Evolutionary conservation across 2,888 invertebrate genomes (phyloP).

Genomic region (Drosophila robusta): DNA sequence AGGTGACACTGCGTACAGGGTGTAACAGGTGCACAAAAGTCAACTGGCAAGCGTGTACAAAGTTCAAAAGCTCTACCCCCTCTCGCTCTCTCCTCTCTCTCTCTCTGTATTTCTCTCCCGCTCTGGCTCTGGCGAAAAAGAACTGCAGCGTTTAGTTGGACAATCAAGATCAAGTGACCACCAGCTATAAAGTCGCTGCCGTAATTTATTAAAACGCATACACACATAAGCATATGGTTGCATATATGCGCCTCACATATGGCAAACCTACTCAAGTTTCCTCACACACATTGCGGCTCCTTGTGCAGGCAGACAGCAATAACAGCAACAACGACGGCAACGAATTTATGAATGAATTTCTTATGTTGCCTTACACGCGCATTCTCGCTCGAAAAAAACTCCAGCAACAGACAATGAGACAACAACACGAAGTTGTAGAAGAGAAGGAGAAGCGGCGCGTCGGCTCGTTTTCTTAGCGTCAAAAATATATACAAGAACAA

Average conservation of each 20-base stretch:
- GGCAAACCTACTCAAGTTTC: slow-evolving; percentile 72
- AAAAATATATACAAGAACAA: slow-evolving; percentile 50
- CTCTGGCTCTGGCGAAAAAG: neutral
- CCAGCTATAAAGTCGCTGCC: slow-evolving; percentile 16
- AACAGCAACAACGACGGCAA: slow-evolving; percentile 31
- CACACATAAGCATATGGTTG: slow-evolving; percentile 2
- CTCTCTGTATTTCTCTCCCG: neutral
- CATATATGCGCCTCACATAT: slow-evolving; percentile 49
- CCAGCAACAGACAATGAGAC: slow-evolving; percentile 60
- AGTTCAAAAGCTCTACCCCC: slow-evolving; percentile 37
- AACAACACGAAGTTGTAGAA: slow-evolving; percentile 44
- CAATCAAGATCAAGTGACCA: slow-evolving; percentile 49
- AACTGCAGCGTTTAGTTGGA: slow-evolving; percentile 15
- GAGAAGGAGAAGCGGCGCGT: slow-evolving; percentile 36
- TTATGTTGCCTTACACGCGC: slow-evolving; percentile 82
- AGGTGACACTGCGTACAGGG: slow-evolving; percentile 68
- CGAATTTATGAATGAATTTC: slow-evolving; percentile 83
- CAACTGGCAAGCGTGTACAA: slow-evolving; percentile 30
- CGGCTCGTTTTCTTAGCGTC: slow-evolving; percentile 66
- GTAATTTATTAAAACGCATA: neutral
- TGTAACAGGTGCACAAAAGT: slow-evolving; percentile 67
- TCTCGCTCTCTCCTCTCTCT: neutral
- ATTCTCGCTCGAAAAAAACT: slow-evolving; percentile 59
- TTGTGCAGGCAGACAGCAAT: slow-evolving; percentile 29
- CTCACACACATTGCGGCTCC: slow-evolving; percentile 31